Evolutionary conservation across 2,888 invertebrate genomes (phyloP).

Genomic region (Falcaria lacertinaria): DNA sequence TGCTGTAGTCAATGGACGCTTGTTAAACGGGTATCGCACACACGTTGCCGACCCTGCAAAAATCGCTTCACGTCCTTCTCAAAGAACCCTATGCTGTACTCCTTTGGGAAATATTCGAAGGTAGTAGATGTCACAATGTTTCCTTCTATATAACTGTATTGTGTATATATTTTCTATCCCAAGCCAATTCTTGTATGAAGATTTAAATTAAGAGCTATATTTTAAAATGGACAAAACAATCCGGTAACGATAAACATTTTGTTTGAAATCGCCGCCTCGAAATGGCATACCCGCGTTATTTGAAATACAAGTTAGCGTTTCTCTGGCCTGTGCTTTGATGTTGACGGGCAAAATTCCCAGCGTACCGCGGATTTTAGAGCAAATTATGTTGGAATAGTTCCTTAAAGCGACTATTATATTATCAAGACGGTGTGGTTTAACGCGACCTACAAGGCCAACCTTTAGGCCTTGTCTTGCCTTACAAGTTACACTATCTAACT

Average conservation of each 20-base stretch:
- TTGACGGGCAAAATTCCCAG: slow-evolving; percentile 56
- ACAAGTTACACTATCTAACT: background rate
- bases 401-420: slow-evolving; percentile 42
- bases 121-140: too few species aligned
- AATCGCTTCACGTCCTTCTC: too few species aligned
- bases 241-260: slow-evolving; percentile 18
- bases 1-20: too few species aligned
- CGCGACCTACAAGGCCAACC: slow-evolving; percentile 20
- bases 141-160: too few species aligned
- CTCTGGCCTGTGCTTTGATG: slow-evolving; percentile 54
- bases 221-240: too few species aligned
- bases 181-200: too few species aligned
- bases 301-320: slow-evolving; percentile 26
- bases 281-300: slow-evolving; percentile 30
- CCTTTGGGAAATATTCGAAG: too few species aligned
- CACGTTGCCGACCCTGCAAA: too few species aligned
- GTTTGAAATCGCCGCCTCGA: slow-evolving; percentile 19
- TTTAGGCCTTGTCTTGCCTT: slow-evolving; percentile 20
- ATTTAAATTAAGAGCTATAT: too few species aligned
- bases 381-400: slow-evolving; percentile 64
- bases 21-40: too few species aligned
- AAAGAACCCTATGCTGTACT: too few species aligned
- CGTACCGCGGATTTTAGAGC: slow-evolving; percentile 55
- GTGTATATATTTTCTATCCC: too few species aligned
- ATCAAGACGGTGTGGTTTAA: slow-evolving; percentile 27